phyloP scores from a whole-genome alignment of 2,888 invertebrate genomes.

The Coenonympha arcania region DNA sequence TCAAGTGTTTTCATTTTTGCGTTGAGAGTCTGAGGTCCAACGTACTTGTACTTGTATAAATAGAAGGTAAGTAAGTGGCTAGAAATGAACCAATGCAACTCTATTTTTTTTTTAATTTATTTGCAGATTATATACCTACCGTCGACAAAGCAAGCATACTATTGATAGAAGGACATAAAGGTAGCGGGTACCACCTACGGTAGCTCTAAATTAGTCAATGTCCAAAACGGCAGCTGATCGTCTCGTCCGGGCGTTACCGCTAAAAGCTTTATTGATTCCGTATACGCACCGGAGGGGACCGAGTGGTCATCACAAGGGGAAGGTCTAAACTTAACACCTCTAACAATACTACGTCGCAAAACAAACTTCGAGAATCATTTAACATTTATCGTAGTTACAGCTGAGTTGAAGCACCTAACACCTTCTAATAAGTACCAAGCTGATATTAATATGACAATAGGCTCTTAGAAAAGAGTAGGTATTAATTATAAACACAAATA shows the following conservation, averaged over 20 bases:
- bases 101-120: too few species aligned
- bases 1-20: too few species aligned
- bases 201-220: constrained; percentile 5
- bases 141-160: too few species aligned
- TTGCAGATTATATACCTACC: too few species aligned
- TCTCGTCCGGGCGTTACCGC: constrained; percentile 40
- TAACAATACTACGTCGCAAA: background rate
- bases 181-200: background rate
- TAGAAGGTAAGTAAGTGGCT: too few species aligned
- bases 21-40: too few species aligned
- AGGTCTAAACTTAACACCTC: constrained; percentile 6
- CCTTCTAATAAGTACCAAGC: too few species aligned
- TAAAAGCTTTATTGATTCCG: constrained; percentile 61
- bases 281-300: constrained; percentile 33
- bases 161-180: background rate
- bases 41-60: too few species aligned
- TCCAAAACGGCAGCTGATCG: constrained; percentile 24
- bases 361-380: background rate
- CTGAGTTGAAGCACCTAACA: background rate
- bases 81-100: too few species aligned
- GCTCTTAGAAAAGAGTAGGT: too few species aligned
- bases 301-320: constrained; percentile 21
- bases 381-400: background rate
- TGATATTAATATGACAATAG: too few species aligned
- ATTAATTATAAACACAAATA: too few species aligned